Evolutionary conservation across 2,888 invertebrate genomes (phyloP).

Genomic region (Epinotia bilunana): DNA sequence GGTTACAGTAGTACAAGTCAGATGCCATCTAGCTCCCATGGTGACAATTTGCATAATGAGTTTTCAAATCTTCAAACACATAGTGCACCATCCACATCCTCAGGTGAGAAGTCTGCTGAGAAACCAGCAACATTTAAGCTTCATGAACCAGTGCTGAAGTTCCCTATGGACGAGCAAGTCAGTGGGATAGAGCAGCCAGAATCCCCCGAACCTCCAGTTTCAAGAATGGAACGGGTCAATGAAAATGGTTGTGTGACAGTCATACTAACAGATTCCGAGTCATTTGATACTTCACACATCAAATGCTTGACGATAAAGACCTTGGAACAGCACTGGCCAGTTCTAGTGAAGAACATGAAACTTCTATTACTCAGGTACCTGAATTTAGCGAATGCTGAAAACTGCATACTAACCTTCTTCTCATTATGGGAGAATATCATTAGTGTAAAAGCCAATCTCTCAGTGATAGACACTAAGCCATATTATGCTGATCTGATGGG

Average conservation of each 20-base stretch:
- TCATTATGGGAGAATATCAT: slow-evolving; percentile 95
- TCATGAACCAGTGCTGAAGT: slow-evolving; percentile 75
- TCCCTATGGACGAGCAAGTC: slow-evolving; percentile 60
- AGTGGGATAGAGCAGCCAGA: slow-evolving; percentile 64
- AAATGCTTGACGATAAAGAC: slow-evolving; percentile 94
- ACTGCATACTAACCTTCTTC: slow-evolving; percentile 91
- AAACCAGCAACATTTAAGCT: slow-evolving; percentile 67
- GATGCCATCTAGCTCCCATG: slow-evolving; percentile 63
- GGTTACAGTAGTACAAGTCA: slow-evolving; percentile 64
- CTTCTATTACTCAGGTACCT: slow-evolving; percentile 84
- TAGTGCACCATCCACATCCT: slow-evolving; percentile 70
- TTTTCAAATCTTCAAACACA: slow-evolving; percentile 80
- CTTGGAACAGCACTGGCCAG: slow-evolving; percentile 93
- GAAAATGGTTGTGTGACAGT: slow-evolving; percentile 85
- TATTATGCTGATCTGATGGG: slow-evolving; percentile 94
- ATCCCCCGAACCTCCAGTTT: slow-evolving; percentile 67
- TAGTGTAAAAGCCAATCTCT: slow-evolving; percentile 95
- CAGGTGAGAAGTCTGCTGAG: slow-evolving; percentile 57
- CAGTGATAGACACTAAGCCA: slow-evolving; percentile 94
- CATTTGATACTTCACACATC: slow-evolving; percentile 93
- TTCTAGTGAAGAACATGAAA: slow-evolving; percentile 89
- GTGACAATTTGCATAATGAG: slow-evolving; percentile 72
- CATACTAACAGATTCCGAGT: slow-evolving; percentile 90
- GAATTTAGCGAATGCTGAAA: slow-evolving; percentile 86
- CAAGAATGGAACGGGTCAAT: slow-evolving; percentile 75